These are phyloP conservation scores for Umimayanthus chanpuru DNA, from an alignment of 92 coral and sea anemone genomes.

Conservation along the genomic window DNA sequence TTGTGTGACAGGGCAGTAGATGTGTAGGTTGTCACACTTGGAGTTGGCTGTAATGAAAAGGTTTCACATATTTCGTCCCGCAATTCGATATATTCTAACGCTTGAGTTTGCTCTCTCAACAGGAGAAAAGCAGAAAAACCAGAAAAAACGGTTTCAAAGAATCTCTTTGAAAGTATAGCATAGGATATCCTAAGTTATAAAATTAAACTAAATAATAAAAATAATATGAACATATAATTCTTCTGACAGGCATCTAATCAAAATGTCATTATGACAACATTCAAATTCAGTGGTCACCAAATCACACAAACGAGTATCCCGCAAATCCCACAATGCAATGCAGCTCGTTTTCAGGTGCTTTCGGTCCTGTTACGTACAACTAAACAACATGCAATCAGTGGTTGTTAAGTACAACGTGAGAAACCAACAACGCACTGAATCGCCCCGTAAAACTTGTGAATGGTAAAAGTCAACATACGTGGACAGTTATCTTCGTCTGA, in stretches of 20 bases:
- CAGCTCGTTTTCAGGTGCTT: not conserved
- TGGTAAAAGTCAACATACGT: slow-evolving; percentile 32
- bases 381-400: not conserved
- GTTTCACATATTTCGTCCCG: not conserved
- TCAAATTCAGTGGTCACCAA: no score
- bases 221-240: no score
- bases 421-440: not conserved
- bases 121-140: no score
- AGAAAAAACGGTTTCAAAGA: no score
- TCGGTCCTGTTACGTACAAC: not conserved
- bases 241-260: no score
- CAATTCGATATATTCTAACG: no score
- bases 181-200: no score
- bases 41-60: slow-evolving; percentile 45
- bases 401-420: not conserved
- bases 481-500: slow-evolving; percentile 84
- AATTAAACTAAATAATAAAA: no score
- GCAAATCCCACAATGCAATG: not conserved
- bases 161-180: no score
- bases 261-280: no score
- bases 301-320: no score
- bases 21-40: slow-evolving; percentile 56
- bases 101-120: no score
- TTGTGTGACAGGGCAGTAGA: slow-evolving; percentile 66
- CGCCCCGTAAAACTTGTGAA: not conserved